Conservation (phyloP, 2,113 vertebrate genomes). For the Pimephales promelas region DNA sequence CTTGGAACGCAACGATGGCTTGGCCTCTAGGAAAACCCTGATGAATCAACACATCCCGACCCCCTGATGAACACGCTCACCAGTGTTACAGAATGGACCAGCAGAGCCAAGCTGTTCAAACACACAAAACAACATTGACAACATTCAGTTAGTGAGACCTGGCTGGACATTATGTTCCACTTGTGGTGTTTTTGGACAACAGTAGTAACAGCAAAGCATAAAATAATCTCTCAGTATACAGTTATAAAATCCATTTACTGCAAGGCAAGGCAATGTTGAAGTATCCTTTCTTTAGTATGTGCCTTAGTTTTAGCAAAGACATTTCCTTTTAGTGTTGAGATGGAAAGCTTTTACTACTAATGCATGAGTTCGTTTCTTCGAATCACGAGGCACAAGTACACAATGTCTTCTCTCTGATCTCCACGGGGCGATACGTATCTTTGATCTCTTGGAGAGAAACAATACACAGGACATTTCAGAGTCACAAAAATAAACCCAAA, state of each 20-base stretch:
- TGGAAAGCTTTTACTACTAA: constrained; percentile 17
- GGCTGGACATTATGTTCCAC: constrained; percentile 41
- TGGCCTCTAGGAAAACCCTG: constrained; percentile 52
- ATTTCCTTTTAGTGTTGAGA: not conserved
- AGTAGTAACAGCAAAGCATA: not conserved
- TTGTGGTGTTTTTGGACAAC: constrained; percentile 37
- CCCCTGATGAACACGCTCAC: constrained; percentile 53
- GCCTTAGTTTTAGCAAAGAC: not conserved
- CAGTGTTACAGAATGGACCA: constrained; percentile 55
- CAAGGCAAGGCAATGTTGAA: not conserved
- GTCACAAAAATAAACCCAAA: not conserved
- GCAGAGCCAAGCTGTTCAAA: constrained; percentile 42
- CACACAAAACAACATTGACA: constrained; percentile 3
- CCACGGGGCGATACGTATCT: not conserved
- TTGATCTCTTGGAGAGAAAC: constrained; percentile 11
- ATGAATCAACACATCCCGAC: constrained; percentile 74
- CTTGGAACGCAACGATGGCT: constrained; percentile 42
- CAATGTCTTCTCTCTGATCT: not conserved
- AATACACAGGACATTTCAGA: not conserved
- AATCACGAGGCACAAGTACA: not conserved
- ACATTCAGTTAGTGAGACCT: constrained; percentile 12
- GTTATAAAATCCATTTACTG: not conserved
- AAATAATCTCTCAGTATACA: not conserved
- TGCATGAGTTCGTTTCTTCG: not conserved
- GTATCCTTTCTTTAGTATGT: not conserved